These are phyloP conservation scores for Aramus guarauna DNA, from an alignment of 2,113 vertebrate genomes.

Conservation along the genomic window DNA sequence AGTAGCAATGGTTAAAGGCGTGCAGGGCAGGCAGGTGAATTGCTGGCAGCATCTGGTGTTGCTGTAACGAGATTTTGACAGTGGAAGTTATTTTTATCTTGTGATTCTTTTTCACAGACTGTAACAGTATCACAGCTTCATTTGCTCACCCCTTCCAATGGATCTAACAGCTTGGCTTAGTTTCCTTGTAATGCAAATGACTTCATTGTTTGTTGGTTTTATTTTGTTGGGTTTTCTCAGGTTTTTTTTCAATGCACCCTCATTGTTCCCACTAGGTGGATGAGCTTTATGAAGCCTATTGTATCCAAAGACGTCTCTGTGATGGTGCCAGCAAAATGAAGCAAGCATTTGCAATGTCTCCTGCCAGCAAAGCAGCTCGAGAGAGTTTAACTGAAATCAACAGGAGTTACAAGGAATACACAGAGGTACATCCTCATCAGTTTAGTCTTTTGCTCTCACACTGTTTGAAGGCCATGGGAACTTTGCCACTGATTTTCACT, in stretches of 20 bases:
- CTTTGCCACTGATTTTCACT: background rate
- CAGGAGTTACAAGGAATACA: slow-evolving; percentile 92
- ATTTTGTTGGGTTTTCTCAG: background rate
- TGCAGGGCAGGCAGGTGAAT: background rate
- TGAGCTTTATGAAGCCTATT: slow-evolving; percentile 95
- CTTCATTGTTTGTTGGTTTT: background rate
- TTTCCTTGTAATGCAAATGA: background rate
- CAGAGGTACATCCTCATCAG: slow-evolving; percentile 78
- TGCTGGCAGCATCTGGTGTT: background rate
- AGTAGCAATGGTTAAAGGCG: background rate
- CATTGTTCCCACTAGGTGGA: slow-evolving; percentile 82
- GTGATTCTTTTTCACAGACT: background rate
- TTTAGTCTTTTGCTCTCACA: background rate
- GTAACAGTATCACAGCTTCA: background rate
- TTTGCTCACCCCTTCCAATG: background rate
- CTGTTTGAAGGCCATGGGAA: background rate
- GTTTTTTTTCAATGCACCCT: background rate
- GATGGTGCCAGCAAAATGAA: slow-evolving; percentile 98
- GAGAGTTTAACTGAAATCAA: slow-evolving; percentile 93
- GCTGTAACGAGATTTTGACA: background rate
- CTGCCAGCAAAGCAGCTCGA: slow-evolving; percentile 90
- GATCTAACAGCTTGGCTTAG: background rate
- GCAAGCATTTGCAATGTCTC: slow-evolving; percentile 92
- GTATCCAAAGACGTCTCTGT: slow-evolving; percentile 92
- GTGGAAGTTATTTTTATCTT: background rate